phyloP scores from a whole-genome alignment of 2,888 invertebrate genomes.

The Leptopilina myrica region DNA sequence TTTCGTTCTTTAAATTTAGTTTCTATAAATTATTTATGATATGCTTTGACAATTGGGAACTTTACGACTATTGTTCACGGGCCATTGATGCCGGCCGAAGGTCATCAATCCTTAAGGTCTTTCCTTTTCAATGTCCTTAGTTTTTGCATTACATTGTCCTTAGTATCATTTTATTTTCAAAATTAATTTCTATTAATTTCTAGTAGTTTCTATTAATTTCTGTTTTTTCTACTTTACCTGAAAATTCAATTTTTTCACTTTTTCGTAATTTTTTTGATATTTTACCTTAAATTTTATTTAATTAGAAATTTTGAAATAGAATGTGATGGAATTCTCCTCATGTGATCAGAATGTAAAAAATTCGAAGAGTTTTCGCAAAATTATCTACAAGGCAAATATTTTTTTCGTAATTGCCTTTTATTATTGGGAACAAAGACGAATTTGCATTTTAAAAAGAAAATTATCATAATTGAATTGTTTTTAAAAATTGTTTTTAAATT shows the following conservation, averaged over 20 bases:
- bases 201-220: too few species aligned
- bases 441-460: too few species aligned
- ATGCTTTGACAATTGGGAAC: conserved; percentile 29
- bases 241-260: too few species aligned
- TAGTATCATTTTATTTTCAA: conserved; percentile 23
- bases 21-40: background rate
- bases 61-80: conserved; percentile 30
- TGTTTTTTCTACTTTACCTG: too few species aligned
- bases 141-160: conserved; percentile 9
- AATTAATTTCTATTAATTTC: background rate
- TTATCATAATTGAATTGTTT: too few species aligned
- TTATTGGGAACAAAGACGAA: too few species aligned
- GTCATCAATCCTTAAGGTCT: conserved; percentile 21
- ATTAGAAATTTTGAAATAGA: background rate
- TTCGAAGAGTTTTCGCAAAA: background rate
- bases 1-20: background rate
- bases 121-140: conserved; percentile 24
- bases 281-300: background rate
- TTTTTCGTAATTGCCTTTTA: too few species aligned
- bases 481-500: too few species aligned
- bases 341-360: background rate
- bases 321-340: background rate
- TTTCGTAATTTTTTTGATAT: background rate
- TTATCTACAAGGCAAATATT: background rate
- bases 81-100: conserved; percentile 31